These are phyloP conservation scores for Hycleus cichorii DNA, from an alignment of 1,140 invertebrate species.

Conservation along the genomic window DNA sequence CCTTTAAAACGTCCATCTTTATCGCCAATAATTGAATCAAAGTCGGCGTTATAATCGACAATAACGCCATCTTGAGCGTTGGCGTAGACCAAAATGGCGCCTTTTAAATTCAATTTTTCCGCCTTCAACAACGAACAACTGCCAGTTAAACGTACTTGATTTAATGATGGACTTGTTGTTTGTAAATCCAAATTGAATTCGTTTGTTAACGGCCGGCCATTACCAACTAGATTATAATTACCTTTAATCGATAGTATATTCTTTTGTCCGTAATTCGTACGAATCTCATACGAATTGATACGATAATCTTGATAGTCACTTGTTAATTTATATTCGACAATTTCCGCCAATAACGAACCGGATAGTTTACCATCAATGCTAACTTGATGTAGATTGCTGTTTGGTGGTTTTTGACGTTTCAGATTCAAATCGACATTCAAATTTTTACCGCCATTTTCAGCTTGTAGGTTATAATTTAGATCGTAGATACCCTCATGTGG, in stretches of 20 bases:
- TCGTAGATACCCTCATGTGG: slow-evolving; percentile 42
- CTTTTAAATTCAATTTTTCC: slow-evolving; percentile 14
- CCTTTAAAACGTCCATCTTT: slow-evolving; percentile 23
- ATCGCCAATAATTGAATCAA: slow-evolving; percentile 23
- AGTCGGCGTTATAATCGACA: slow-evolving; percentile 25
- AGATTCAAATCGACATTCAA: slow-evolving; percentile 38
- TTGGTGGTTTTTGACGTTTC: slow-evolving; percentile 34
- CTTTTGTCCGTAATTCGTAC: no score
- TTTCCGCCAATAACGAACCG: slow-evolving; percentile 40
- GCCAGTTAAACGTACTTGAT: slow-evolving; percentile 32
- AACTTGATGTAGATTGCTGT: slow-evolving; percentile 31
- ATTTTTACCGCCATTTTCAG: slow-evolving; percentile 39
- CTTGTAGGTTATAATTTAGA: slow-evolving; percentile 33
- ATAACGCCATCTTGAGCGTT: slow-evolving; percentile 13
- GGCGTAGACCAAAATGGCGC: slow-evolving; percentile 12
- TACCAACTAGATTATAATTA: slow-evolving; percentile 38
- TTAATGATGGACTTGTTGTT: slow-evolving; percentile 47
- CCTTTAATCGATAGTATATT: slow-evolving; percentile 26
- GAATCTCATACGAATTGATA: no score
- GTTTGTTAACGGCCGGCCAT: slow-evolving; percentile 39
- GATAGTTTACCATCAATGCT: slow-evolving; percentile 28
- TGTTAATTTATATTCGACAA: slow-evolving; percentile 29
- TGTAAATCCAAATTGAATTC: slow-evolving; percentile 40
- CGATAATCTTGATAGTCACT: slow-evolving; percentile 20
- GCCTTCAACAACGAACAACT: slow-evolving; percentile 21